phyloP scores from a whole-genome alignment of 2,888 invertebrate genomes.

The Magallana nippona region DNA sequence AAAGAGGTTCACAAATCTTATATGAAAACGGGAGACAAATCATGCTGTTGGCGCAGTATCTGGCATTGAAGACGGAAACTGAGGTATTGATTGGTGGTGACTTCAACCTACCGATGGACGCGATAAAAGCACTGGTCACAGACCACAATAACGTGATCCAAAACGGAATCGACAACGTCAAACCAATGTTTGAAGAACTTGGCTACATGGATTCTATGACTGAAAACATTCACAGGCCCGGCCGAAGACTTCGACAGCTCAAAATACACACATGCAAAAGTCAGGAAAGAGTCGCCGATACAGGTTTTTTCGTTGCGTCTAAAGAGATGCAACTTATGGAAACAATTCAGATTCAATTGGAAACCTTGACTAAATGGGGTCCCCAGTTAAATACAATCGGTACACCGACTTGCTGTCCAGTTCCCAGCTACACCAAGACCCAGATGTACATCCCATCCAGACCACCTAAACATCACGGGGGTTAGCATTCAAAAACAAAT shows the following conservation, averaged over 20 bases:
- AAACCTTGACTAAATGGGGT: neutral
- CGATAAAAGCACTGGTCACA: slow-evolving; percentile 6
- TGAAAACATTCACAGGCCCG: neutral
- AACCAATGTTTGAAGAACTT: slow-evolving; percentile 30
- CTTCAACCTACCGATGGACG: slow-evolving; percentile 22
- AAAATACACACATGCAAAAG: slow-evolving; percentile 26
- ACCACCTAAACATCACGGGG: slow-evolving; percentile 42
- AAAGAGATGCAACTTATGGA: slow-evolving; percentile 43
- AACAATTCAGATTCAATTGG: neutral
- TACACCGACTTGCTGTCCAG: neutral
- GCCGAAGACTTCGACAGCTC: slow-evolving; percentile 25
- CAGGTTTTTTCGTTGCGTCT: slow-evolving; percentile 38
- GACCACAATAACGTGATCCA: slow-evolving; percentile 33
- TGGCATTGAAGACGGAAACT: slow-evolving; percentile 1
- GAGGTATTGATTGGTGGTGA: slow-evolving; percentile 45
- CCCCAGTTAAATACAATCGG: neutral
- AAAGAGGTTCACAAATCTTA: slow-evolving; percentile 11
- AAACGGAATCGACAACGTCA: slow-evolving; percentile 14
- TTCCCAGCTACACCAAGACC: slow-evolving; percentile 15
- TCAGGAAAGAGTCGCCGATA: neutral
- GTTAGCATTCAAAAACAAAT: neutral
- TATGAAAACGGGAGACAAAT: slow-evolving; percentile 18
- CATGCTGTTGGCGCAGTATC: slow-evolving; percentile 28
- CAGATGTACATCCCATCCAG: slow-evolving; percentile 40
- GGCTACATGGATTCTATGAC: slow-evolving; percentile 44